Conservation (phyloP, 2,113 vertebrate species). For the Tupaia chinensis region DNA sequence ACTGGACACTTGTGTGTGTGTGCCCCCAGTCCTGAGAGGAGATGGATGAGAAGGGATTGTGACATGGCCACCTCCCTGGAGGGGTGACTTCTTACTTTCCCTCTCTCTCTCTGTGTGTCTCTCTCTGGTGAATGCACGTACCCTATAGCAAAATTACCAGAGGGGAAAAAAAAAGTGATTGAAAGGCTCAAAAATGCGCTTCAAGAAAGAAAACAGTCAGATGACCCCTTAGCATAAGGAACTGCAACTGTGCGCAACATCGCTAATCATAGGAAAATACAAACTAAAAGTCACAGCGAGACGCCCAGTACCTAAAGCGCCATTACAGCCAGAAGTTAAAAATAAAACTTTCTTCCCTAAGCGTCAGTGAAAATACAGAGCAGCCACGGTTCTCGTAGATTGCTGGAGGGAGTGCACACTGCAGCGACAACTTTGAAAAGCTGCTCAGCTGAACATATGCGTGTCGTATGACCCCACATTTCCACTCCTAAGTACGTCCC, state of each 20-base stretch:
- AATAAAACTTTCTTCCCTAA: not conserved
- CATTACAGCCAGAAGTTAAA: not conserved
- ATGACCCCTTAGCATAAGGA: slow-evolving; percentile 13
- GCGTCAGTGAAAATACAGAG: not conserved
- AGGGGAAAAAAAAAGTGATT: not conserved
- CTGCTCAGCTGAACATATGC: not conserved
- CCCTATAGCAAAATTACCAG: not conserved
- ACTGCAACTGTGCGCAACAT: not conserved
- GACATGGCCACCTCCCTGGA: no score
- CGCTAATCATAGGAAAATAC: slow-evolving; percentile 10
- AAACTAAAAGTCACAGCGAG: not conserved
- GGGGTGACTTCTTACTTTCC: no score
- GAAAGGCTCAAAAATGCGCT: slow-evolving; percentile 39
- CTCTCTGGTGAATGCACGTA: no score
- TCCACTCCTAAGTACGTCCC: not conserved
- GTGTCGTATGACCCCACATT: not conserved
- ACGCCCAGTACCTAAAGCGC: not conserved
- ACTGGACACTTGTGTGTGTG: no score
- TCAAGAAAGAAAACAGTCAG: slow-evolving; percentile 24
- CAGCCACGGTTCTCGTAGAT: rapidly evolving
- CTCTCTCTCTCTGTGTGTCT: no score
- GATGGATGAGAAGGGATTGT: no score
- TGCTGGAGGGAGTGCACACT: not conserved
- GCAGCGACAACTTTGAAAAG: not conserved
- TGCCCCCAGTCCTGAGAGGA: no score